Conservation (phyloP, 2,113 vertebrate species). For the Chunga burmeisteri region DNA sequence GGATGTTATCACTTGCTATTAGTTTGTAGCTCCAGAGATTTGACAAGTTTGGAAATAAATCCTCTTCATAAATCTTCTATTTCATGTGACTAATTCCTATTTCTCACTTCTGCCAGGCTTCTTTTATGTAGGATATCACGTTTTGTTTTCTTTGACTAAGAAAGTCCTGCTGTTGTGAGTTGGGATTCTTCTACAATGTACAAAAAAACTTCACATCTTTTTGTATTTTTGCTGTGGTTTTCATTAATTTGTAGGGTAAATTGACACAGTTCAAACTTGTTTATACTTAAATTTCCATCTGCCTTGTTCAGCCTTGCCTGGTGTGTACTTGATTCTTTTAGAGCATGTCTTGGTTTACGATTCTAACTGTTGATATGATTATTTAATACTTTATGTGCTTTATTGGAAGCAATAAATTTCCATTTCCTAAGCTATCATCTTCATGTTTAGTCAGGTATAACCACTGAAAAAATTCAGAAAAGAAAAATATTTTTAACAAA, state of each 20-base stretch:
- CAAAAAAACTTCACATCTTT: background rate
- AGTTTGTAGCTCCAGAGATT: background rate
- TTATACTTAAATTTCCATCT: background rate
- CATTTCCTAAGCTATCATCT: background rate
- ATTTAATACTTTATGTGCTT: background rate
- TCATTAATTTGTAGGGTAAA: background rate
- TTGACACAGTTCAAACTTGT: background rate
- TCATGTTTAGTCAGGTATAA: background rate
- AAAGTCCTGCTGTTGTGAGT: background rate
- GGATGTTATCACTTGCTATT: background rate
- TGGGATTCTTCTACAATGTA: background rate
- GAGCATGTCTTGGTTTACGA: background rate
- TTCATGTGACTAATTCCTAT: background rate
- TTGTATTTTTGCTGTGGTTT: background rate
- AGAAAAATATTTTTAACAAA: background rate
- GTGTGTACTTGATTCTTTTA: background rate
- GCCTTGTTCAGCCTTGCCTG: background rate
- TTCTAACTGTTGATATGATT: background rate
- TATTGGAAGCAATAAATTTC: background rate
- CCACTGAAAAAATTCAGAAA: background rate
- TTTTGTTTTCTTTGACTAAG: background rate
- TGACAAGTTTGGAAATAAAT: background rate
- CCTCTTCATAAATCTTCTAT: background rate
- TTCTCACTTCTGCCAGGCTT: background rate
- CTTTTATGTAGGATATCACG: background rate